A percentile compares a stretch with the other conserved stretches of the same genome.
Evolutionary conservation across 2,113 vertebrate genomes (phyloP).

Genomic region (Dunckerocampus dactyliophorus): DNA sequence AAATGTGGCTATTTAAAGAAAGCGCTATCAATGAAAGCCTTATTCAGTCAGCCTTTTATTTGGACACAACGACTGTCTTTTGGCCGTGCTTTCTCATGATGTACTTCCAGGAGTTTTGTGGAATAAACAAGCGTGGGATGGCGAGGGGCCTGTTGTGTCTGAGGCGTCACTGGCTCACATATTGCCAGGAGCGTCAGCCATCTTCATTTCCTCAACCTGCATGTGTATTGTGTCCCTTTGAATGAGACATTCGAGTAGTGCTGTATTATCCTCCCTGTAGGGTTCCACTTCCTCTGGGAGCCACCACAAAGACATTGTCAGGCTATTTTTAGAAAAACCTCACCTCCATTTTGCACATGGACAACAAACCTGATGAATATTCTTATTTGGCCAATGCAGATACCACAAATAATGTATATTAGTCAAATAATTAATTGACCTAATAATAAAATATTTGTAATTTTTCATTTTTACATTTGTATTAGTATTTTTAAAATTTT

Average conservation of each 20-base stretch:
- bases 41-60: conserved; percentile 37
- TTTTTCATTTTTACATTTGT: no score
- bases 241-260: conserved; percentile 5
- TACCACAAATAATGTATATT: no score
- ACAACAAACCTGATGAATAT: not conserved
- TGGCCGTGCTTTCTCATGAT: conserved; percentile 40
- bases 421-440: no score
- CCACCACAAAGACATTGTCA: not conserved
- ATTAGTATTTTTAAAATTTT: no score
- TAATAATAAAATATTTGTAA: no score
- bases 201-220: conserved; percentile 15
- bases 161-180: conserved; percentile 15
- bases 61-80: conserved; percentile 5
- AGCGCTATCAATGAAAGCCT: conserved; percentile 38
- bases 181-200: conserved; percentile 9
- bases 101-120: conserved; percentile 27
- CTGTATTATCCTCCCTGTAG: not conserved
- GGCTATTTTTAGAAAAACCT: not conserved
- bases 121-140: conserved; percentile 43
- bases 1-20: conserved; percentile 57
- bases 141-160: conserved; percentile 38
- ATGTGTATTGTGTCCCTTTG: conserved; percentile 8
- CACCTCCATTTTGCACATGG: no score
- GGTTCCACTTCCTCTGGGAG: not conserved
- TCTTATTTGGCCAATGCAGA: no score